These are phyloP conservation scores for Chymomyza amoena DNA, from an alignment of 2,888 invertebrate species.

Conservation along the genomic window DNA sequence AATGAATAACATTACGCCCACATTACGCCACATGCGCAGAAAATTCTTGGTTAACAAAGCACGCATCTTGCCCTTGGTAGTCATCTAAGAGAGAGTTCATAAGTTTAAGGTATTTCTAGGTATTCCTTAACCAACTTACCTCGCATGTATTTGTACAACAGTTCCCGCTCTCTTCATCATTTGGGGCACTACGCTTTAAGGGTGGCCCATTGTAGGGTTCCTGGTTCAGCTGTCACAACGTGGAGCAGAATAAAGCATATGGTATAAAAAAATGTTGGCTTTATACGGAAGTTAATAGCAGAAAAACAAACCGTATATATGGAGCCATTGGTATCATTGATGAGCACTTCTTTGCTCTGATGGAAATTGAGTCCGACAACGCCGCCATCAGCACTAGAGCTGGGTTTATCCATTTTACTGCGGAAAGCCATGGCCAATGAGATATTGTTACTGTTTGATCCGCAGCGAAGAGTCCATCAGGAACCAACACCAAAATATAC, in stretches of 20 bases:
- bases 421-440: slow-evolving; percentile 90
- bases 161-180: slow-evolving; percentile 75
- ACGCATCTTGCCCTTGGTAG: slow-evolving; percentile 91
- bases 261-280: background rate
- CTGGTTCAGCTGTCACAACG: slow-evolving; percentile 71
- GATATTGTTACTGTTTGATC: slow-evolving; percentile 84
- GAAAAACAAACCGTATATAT: slow-evolving; percentile 76
- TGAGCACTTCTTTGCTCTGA: slow-evolving; percentile 92
- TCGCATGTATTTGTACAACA: slow-evolving; percentile 73
- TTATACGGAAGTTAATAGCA: background rate
- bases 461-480: background rate
- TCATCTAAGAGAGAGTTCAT: slow-evolving; percentile 80
- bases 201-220: slow-evolving; percentile 74
- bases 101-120: no score
- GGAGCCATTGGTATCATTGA: slow-evolving; percentile 86
- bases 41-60: slow-evolving; percentile 93
- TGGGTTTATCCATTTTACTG: slow-evolving; percentile 88
- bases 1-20: slow-evolving; percentile 95
- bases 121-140: slow-evolving; percentile 42
- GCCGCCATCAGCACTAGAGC: slow-evolving; percentile 91
- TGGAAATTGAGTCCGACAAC: slow-evolving; percentile 93
- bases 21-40: slow-evolving; percentile 94
- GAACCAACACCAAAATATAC: slow-evolving; percentile 24
- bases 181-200: slow-evolving; percentile 65
- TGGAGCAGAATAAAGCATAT: background rate